Base-by-base conservation (phyloP, 2,888 invertebrate genomes). In the Mechanitis mazaeus region DNA sequence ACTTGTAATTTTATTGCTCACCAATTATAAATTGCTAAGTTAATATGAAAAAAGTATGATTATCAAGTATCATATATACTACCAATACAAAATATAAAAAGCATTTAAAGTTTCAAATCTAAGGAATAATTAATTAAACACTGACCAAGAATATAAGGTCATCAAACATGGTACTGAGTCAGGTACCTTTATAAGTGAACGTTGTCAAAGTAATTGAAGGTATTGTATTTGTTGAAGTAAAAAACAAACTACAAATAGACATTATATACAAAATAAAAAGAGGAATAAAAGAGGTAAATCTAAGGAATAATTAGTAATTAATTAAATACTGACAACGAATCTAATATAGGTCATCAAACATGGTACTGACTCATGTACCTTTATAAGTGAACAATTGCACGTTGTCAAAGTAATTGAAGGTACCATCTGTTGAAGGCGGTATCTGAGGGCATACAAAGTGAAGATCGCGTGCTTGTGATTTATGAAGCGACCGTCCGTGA, bases 351-450 rank as follows among this genome's bases (percentile, higher is more conserved):
- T 55, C 38, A 55, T 7, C 20, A 35, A 38, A n/a, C 55, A 35
- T 55, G 42, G 42, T 11, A 42, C 42, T 9, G 47, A 57, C 35
- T 62, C 35, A 56, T 54, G 56, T 42, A 57, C 55, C 58, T 60
- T 60, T 72, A 71, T 64, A 76, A 76, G 71, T 70, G 69, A 76
- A 82, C 81, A 85, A 85, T 86, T 84, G 83, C 78, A 79, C 72
- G 79, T 75, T 84, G 81, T 80, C 81, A 79, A 72, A 72, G 69
- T 85, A 86, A 85, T 84, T 80, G 76, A 75, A 71, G 80, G 80
- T 84, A 50, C 50, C 50, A 50, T 50, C 50, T 50, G 50, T 28
- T 50, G 50, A 9, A 42, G 12, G 33, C 45, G 42, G 20, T 54
- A 54, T 35, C 79, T 78, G 79, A 71, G 73, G 69, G 65, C 66